Base-by-base conservation (phyloP, 2,797 vertebrate species). In the Mionectes olivaceus region DNA sequence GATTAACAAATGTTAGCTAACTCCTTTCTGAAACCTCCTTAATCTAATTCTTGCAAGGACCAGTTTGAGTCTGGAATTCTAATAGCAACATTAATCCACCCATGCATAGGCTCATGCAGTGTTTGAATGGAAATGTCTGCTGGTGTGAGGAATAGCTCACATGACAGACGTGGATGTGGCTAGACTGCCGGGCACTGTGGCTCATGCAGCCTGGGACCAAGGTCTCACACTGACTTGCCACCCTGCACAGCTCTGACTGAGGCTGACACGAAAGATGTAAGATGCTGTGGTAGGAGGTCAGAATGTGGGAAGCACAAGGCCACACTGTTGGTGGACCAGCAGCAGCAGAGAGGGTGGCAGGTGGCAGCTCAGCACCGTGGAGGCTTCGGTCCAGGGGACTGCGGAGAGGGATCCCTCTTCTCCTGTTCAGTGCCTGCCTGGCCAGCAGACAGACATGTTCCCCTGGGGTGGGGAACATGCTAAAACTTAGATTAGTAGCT, bases 291-390 rank as follows among this genome's bases (percentile, higher is more conserved):
- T 28, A 35, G n/a, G 33, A 63, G 46, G 24, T 32, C 76, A 59
- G 67, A 32, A 1, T 1, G n/a, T 12, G 19, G 82, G 39, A 57
- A 33, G 32, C 0, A 0, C 18, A 27, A 50, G 11, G 37, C 56
- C 1, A 2, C 9, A 11, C 0, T 2, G 41, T 17, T 7, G 1
- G 18, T 9, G 21, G 11, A 49, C 7, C 19, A 61, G 68, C 2
- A 0, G 2, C 10, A 11, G 27, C 13, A 37, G 24, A 61, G 30
- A 2, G 13, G 11, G 13, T 37, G 44, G 39, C 46, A 41, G 37
- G 30, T 0, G 2, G 59, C 33, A 53, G 30, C 43, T 75, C 52
- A 69, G 46, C 39, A 49, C 11, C 7, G 3, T 0, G 6, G 27
- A 46, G 16, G 21, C n/a, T 86, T 35, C 0, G 0, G 15, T 39